These are phyloP conservation scores for Gobius niger DNA, from an alignment of 2,113 vertebrate genomes.

Conservation along the genomic window DNA sequence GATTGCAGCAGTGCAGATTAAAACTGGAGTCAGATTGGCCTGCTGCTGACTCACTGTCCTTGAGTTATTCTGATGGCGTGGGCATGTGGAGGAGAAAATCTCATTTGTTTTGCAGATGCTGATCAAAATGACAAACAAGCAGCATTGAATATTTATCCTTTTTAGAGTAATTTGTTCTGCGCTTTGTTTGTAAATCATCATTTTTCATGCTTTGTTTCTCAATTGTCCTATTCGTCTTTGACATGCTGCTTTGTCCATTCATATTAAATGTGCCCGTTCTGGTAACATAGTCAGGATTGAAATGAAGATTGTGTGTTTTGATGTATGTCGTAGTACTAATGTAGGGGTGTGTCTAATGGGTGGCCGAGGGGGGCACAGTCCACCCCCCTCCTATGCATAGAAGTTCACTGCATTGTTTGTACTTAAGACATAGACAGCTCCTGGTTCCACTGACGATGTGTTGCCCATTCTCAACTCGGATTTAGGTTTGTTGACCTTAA, in stretches of 20 bases:
- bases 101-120: conserved; percentile 28
- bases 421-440: too few species aligned
- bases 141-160: conserved; percentile 9
- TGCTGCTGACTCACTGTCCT: conserved; percentile 59
- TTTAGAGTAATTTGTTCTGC: neutral
- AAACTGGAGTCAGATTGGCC: conserved; percentile 51
- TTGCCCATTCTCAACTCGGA: too few species aligned
- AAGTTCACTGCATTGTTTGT: too few species aligned
- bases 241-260: neutral
- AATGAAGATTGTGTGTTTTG: neutral
- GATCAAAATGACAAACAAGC: conserved; percentile 2
- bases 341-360: too few species aligned
- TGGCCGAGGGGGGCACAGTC: too few species aligned
- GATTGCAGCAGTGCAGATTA: conserved; percentile 49
- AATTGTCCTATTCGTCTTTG: neutral
- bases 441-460: too few species aligned
- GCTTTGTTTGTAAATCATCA: neutral
- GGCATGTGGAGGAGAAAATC: conserved; percentile 29
- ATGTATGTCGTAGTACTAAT: neutral
- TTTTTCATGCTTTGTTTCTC: neutral
- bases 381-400: too few species aligned
- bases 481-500: neutral
- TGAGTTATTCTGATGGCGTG: conserved; percentile 49
- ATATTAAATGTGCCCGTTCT: conserved; percentile 10
- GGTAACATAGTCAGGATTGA: neutral